These are phyloP conservation scores for Volucella inflata DNA, from an alignment of 2,888 invertebrate genomes.

Conservation along the genomic window DNA sequence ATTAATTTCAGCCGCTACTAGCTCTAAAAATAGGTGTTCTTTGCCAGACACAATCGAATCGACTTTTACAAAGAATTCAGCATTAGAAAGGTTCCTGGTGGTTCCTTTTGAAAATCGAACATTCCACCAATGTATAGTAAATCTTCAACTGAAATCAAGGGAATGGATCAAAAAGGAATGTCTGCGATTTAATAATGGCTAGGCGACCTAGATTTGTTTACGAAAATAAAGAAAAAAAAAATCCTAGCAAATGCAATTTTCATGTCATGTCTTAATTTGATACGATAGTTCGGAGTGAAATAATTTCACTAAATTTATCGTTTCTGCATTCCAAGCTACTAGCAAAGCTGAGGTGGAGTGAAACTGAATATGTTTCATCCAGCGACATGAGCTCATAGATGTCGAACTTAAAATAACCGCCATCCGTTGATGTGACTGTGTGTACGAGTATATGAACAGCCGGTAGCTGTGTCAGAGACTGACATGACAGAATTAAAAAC, in stretches of 20 bases:
- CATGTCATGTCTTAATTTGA: constrained; percentile 8
- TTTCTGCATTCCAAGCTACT: constrained; percentile 9
- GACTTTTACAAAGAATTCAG: constrained; percentile 8
- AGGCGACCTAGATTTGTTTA: constrained; percentile 19
- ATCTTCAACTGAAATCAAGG: background rate
- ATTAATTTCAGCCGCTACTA: background rate
- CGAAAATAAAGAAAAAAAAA: constrained; percentile 1
- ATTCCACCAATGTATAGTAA: constrained; percentile 5
- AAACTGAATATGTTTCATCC: constrained; percentile 5
- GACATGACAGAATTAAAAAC: constrained; percentile 5
- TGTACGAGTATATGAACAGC: background rate
- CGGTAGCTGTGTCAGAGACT: background rate
- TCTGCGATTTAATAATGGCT: constrained; percentile 23
- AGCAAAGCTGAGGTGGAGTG: background rate
- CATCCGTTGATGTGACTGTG: constrained; percentile 16
- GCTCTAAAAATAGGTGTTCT: background rate
- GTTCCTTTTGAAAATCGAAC: constrained; percentile 1
- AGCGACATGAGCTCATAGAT: background rate
- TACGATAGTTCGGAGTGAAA: background rate
- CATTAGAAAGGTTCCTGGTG: background rate
- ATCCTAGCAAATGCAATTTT: constrained; percentile 43
- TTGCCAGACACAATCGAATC: background rate
- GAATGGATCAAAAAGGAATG: constrained; percentile 5
- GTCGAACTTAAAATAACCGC: constrained; percentile 15
- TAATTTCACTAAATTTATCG: constrained; percentile 13